phyloP scores from a whole-genome alignment of 2,888 invertebrate genomes.

The Hydraecia micacea region DNA sequence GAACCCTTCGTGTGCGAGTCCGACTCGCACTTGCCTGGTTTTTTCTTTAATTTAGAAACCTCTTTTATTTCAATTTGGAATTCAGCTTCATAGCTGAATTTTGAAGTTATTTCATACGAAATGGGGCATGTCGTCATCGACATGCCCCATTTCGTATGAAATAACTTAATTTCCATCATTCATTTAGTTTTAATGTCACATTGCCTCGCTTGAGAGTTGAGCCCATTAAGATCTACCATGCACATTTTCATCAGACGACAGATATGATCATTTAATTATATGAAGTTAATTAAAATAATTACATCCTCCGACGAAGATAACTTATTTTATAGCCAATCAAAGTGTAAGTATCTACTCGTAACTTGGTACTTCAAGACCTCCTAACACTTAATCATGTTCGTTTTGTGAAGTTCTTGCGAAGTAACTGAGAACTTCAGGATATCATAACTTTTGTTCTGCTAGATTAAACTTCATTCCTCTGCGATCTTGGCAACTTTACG shows the following conservation, averaged over 20 bases:
- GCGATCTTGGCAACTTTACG: constrained; percentile 41
- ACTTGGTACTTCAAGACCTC: constrained; percentile 39
- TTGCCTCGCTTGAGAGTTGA: background rate
- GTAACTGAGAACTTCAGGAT: constrained; percentile 39
- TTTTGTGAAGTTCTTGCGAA: constrained; percentile 48
- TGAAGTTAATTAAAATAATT: constrained; percentile 26
- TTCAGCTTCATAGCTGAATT: too few species aligned
- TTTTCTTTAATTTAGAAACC: too few species aligned
- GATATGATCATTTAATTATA: constrained; percentile 25
- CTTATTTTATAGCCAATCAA: constrained; percentile 52
- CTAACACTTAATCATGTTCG: constrained; percentile 56
- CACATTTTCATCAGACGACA: background rate
- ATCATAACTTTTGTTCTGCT: constrained; percentile 56
- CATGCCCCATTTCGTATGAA: background rate
- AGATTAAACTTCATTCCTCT: constrained; percentile 58
- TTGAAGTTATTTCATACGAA: too few species aligned
- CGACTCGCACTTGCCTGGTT: background rate
- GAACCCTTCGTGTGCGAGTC: background rate
- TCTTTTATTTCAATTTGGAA: background rate
- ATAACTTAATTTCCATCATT: background rate
- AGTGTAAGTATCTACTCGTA: constrained; percentile 40
- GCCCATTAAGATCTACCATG: background rate
- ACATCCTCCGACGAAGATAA: background rate
- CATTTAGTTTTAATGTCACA: background rate
- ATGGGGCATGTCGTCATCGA: too few species aligned